Evolutionary conservation across 2,113 vertebrate genomes (phyloP).

Genomic region (Pionites leucogaster): DNA sequence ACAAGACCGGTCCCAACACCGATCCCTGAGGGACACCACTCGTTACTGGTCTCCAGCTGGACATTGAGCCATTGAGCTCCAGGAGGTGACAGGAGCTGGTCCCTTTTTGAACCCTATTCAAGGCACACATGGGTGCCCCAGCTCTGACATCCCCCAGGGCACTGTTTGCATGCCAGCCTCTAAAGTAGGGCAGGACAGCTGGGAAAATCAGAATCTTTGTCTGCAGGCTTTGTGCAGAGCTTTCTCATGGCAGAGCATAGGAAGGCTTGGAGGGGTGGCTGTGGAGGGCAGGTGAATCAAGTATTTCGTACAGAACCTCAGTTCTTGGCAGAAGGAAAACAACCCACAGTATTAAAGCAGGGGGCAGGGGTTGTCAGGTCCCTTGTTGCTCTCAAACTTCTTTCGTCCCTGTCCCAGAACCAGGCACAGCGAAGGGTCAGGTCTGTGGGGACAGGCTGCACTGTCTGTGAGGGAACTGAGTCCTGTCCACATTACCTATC

Average conservation of each 20-base stretch:
- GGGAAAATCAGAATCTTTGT: not conserved
- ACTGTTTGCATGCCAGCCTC: not conserved
- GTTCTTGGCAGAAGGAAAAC: not conserved
- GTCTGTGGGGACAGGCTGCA: not conserved
- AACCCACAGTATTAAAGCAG: not conserved
- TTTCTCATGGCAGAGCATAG: not conserved
- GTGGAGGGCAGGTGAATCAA: not conserved
- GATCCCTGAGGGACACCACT: too few species aligned
- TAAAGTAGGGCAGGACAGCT: not conserved
- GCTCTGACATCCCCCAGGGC: rapidly evolving
- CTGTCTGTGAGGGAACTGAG: not conserved
- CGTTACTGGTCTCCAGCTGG: too few species aligned
- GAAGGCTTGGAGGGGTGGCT: rapidly evolving
- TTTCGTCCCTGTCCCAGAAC: not conserved
- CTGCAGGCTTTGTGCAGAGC: not conserved
- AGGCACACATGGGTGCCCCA: rapidly evolving
- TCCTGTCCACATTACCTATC: not conserved
- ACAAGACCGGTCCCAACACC: too few species aligned
- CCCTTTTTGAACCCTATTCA: not conserved
- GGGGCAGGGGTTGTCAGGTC: not conserved
- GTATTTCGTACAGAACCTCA: not conserved
- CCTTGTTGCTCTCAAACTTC: not conserved
- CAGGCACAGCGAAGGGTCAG: rapidly evolving
- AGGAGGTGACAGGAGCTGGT: not conserved
- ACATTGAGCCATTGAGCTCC: not conserved